A percentile compares a stretch with the other conserved stretches of the same genome.
Evolutionary conservation across 1,140 invertebrate species (phyloP).

Genomic region (Atta cephalotes): DNA sequence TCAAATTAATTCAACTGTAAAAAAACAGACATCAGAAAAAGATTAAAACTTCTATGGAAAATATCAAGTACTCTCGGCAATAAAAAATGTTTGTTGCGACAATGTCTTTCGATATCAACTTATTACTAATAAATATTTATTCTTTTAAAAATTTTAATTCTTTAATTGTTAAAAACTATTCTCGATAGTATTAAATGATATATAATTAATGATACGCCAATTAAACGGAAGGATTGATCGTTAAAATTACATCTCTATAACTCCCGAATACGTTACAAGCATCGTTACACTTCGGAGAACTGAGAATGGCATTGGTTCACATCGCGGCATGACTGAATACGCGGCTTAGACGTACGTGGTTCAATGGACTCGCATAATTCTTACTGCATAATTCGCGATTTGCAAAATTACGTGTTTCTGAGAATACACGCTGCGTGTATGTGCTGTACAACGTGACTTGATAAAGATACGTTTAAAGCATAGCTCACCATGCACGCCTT

Average conservation of each 20-base stretch:
- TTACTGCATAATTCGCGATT: slow-evolving; percentile 42
- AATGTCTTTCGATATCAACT: not conserved
- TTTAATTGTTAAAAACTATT: not conserved
- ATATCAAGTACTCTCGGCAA: not conserved
- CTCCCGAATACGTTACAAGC: not conserved
- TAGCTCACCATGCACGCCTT: not conserved
- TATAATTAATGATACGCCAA: not conserved
- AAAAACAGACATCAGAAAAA: not conserved
- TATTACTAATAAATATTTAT: not conserved
- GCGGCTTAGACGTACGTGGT: not conserved
- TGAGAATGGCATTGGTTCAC: slow-evolving; percentile 15
- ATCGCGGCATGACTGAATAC: not conserved
- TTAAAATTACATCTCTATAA: slow-evolving; percentile 13
- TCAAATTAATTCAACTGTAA: not conserved
- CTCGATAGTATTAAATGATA: not conserved
- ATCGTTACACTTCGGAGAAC: not conserved
- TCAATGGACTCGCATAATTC: slow-evolving; percentile 43
- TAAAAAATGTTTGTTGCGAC: not conserved
- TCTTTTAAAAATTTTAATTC: not conserved
- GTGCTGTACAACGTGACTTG: slow-evolving; percentile 36
- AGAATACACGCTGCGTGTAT: slow-evolving; percentile 18
- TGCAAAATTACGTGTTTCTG: slow-evolving; percentile 58
- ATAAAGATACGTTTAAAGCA: slow-evolving; percentile 48
- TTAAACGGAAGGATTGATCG: not conserved
- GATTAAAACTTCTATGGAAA: not conserved